Conservation (phyloP, 35 echinoderm and acorn worm genomes). For the Heliocidaris tuberculata region DNA sequence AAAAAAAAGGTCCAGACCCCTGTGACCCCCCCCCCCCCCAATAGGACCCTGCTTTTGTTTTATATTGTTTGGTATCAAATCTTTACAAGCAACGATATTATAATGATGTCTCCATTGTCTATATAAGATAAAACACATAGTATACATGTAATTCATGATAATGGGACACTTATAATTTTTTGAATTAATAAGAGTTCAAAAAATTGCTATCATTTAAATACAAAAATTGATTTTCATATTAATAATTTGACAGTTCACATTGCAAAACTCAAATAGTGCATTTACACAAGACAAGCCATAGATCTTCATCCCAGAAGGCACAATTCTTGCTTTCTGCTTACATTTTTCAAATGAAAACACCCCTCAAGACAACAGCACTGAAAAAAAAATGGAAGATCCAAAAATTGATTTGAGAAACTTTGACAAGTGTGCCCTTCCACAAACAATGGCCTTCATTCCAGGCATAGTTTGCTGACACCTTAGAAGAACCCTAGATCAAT, state of each 20-base stretch:
- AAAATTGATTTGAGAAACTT: not conserved
- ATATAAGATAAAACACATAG: too few relatives aligned
- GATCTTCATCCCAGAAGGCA: not conserved
- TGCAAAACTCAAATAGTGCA: not conserved
- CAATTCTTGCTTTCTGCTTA: not conserved
- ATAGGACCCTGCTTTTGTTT: too few relatives aligned
- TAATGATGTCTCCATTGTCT: too few relatives aligned
- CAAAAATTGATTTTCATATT: not conserved
- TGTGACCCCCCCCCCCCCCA: too few relatives aligned
- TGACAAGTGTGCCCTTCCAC: not conserved
- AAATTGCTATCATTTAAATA: too few relatives aligned
- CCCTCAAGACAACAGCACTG: not conserved
- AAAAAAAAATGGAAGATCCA: not conserved
- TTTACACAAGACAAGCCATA: not conserved
- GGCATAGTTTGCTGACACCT: not conserved
- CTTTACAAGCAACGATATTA: too few relatives aligned
- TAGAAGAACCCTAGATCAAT: not conserved
- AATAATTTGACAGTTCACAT: not conserved
- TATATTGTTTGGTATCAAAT: too few relatives aligned
- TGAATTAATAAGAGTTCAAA: too few relatives aligned
- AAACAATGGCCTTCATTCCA: conserved; percentile 7
- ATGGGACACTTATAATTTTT: too few relatives aligned
- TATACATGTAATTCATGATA: too few relatives aligned
- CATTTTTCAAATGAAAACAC: conserved; percentile 13
- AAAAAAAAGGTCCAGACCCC: too few relatives aligned